Evolutionary conservation across 2,797 vertebrate species (phyloP).

Genomic region (Trachops cirrhosus): DNA sequence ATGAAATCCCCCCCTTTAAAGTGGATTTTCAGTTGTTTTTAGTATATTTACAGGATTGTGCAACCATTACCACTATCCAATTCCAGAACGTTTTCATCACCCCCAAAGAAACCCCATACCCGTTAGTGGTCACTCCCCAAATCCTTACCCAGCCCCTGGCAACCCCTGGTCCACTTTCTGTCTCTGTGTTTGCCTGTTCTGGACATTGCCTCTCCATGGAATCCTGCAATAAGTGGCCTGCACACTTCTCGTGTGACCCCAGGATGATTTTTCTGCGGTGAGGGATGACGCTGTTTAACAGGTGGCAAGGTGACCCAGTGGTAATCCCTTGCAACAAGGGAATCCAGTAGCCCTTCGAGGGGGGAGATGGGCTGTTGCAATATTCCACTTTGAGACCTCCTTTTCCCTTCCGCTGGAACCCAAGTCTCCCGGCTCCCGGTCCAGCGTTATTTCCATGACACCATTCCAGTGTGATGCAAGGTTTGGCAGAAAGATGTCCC

Average conservation of each 20-base stretch:
- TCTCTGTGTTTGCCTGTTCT: background rate
- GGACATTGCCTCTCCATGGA: background rate
- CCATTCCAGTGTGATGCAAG: constrained; percentile 50
- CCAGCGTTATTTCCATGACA: constrained; percentile 45
- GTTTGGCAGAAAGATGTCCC: constrained; percentile 34
- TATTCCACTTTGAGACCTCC: constrained; percentile 45
- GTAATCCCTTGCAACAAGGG: background rate
- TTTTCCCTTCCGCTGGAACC: constrained; percentile 57
- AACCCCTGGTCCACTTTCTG: background rate
- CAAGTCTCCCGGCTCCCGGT: constrained; percentile 42
- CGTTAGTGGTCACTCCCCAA: background rate
- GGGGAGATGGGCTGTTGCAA: background rate
- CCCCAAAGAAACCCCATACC: background rate
- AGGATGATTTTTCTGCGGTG: background rate
- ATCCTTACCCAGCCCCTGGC: background rate
- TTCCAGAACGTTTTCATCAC: background rate
- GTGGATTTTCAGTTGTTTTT: background rate
- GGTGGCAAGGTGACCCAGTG: background rate
- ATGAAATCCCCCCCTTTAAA: background rate
- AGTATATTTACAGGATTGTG: background rate
- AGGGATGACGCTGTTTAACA: background rate
- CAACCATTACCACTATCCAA: background rate
- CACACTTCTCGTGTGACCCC: background rate
- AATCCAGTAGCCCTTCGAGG: background rate
- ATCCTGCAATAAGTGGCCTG: background rate